Conservation (phyloP, 2,113 vertebrate genomes). For the Thalassarche chlororhynchos region DNA sequence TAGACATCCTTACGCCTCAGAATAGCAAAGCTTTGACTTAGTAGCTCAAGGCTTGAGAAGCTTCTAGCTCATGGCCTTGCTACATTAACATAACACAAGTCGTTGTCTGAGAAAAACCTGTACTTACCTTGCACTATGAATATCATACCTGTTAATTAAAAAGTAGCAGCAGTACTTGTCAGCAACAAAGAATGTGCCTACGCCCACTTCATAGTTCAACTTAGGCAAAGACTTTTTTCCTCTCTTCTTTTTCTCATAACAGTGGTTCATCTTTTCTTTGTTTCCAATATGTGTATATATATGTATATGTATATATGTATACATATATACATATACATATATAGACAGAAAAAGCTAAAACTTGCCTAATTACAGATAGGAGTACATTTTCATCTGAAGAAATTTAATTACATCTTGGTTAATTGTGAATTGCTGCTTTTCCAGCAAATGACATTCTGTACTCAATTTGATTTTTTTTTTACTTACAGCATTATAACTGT, state of each 20-base stretch:
- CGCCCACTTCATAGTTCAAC: rapidly evolving
- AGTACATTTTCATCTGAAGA: background rate
- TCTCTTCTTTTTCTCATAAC: background rate
- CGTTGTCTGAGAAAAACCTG: background rate
- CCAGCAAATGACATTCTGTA: background rate
- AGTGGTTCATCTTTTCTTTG: background rate
- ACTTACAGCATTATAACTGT: background rate
- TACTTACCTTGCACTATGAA: background rate
- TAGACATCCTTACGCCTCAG: background rate
- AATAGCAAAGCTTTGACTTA: background rate
- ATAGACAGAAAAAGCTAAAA: background rate
- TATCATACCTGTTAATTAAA: background rate
- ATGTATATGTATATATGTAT: too few species aligned
- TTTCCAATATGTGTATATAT: background rate
- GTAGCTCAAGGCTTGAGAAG: background rate
- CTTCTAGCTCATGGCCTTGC: background rate
- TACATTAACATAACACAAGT: background rate
- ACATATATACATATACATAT: background rate
- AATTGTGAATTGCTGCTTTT: background rate
- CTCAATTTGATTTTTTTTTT: background rate
- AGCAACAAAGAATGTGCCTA: background rate
- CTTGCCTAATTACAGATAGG: background rate
- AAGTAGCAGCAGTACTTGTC: background rate
- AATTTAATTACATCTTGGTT: background rate
- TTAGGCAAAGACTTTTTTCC: background rate